These are phyloP conservation scores for Leptinotarsa lineolata DNA, from an alignment of 1,140 invertebrate species.

Conservation along the genomic window DNA sequence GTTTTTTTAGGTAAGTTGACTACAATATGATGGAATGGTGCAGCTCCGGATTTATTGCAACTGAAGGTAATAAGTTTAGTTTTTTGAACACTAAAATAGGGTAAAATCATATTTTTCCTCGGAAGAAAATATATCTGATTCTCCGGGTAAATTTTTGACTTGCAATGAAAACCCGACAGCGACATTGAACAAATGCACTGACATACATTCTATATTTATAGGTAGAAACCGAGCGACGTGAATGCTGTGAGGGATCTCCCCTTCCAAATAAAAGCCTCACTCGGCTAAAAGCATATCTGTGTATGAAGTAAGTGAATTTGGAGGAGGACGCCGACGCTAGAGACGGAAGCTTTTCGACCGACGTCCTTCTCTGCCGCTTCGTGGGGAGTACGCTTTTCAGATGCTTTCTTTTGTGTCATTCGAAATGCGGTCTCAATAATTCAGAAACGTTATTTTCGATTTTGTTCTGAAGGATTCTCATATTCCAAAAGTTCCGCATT, in stretches of 20 bases:
- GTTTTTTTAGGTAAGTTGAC: no score
- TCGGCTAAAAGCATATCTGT: constrained; percentile 53
- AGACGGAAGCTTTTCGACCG: background rate
- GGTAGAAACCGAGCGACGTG: constrained; percentile 25
- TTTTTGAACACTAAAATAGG: no score
- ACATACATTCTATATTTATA: constrained; percentile 43
- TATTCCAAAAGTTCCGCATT: no score
- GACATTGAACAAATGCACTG: constrained; percentile 33
- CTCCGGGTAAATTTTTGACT: background rate
- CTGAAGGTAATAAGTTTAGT: no score
- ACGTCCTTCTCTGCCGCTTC: background rate
- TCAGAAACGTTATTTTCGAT: no score
- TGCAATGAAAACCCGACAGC: constrained; percentile 3
- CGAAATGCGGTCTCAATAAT: no score
- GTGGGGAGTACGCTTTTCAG: background rate
- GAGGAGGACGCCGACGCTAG: constrained; percentile 26
- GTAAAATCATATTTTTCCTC: no score
- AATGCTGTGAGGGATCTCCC: constrained; percentile 41
- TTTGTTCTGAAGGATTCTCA: no score
- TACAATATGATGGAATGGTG: no score
- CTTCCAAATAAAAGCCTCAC: constrained; percentile 47
- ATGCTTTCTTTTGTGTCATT: background rate
- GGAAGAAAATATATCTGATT: background rate
- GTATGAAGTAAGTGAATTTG: constrained; percentile 53
- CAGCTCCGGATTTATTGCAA: no score